Percentiles rank a stretch among this genome's conserved stretches.
Conservation (phyloP, 1,140 invertebrate genomes). For the Trypoxylus dichotomus region DNA sequence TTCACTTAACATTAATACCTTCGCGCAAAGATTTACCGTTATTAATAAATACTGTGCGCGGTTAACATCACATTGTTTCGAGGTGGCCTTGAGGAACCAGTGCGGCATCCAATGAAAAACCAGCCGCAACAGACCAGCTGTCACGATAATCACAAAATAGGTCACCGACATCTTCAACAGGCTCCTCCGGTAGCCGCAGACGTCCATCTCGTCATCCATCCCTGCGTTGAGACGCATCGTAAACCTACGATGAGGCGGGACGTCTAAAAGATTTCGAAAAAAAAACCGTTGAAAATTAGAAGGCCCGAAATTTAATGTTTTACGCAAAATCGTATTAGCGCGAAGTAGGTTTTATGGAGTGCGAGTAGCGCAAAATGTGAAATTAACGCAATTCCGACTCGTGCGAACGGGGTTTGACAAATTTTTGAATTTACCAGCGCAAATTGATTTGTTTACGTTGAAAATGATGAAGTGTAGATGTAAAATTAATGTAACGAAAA, state of each 20-base stretch:
- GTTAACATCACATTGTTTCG: constrained; percentile 67
- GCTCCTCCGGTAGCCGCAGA: constrained; percentile 66
- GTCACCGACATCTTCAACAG: constrained; percentile 59
- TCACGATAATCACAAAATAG: constrained; percentile 67
- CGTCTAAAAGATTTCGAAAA: constrained; percentile 7
- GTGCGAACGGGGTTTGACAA: neutral
- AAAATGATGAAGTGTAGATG: too few species aligned
- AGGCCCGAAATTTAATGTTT: neutral
- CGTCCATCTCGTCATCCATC: constrained; percentile 72
- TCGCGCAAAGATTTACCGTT: constrained; percentile 34
- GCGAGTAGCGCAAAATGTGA: neutral
- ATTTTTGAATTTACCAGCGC: too few species aligned
- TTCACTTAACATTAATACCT: neutral
- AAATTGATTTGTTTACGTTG: too few species aligned
- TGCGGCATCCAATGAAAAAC: constrained; percentile 87
- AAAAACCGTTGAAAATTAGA: too few species aligned
- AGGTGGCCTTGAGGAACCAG: constrained; percentile 74
- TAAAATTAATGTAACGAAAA: too few species aligned
- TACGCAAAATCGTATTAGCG: neutral
- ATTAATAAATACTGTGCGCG: constrained; percentile 77
- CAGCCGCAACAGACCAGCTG: constrained; percentile 73
- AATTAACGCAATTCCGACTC: neutral
- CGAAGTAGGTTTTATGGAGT: neutral
- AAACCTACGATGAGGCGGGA: neutral
- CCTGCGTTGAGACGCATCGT: constrained; percentile 62